Evolutionary conservation across 2,113 vertebrate species (phyloP), one percentile per base, ranked within the genome.

Genomic region (Salvelinus fontinalis): DNA sequence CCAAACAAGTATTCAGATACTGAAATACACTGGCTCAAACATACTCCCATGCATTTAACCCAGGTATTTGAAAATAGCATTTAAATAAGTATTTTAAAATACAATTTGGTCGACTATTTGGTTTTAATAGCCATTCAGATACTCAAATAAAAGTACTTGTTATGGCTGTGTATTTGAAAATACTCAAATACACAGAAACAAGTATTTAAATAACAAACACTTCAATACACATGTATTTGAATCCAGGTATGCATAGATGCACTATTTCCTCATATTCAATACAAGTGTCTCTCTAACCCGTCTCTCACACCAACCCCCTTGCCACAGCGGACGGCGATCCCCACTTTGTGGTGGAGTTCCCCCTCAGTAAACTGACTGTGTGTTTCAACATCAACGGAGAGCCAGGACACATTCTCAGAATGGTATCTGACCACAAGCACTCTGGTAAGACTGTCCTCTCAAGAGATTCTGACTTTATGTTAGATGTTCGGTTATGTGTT

Each of bases 301-400:
- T 13, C 70, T 29, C 22, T 60, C 20, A 49, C 11, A 13, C 67
- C 9, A 70, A 60, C 44, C 14, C 1, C 71, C 22, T 79, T 14
- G 71, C 82, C 74, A 27, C 84, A 99, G 97, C 95, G 70, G 97
- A 99, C 4, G 98, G 97, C 3, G 98, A 99, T 78, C 97, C 98
- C 39, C 98, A 98, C 82, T 99, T 99, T 59, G 96, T 99, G 70
- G 96, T 98, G 74, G 97, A 99, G 85, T 95, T 98, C 81, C 96
- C 96, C 6, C 89, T 92, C 84, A 96, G 94, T 85, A 96, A 97
- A 80, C 89, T 98, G 75, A 95, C 95, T 0, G 91, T 97, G 80
- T 99, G 97, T 88, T 99, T 99, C 87, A 99, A 99, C 90, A 98
- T 99, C n/a, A 97, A 99, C 0, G 98, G 98, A 26, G 90, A 97